These are phyloP conservation scores for Penaeus monodon DNA, from an alignment of 2,888 invertebrate species.

Conservation along the genomic window DNA sequence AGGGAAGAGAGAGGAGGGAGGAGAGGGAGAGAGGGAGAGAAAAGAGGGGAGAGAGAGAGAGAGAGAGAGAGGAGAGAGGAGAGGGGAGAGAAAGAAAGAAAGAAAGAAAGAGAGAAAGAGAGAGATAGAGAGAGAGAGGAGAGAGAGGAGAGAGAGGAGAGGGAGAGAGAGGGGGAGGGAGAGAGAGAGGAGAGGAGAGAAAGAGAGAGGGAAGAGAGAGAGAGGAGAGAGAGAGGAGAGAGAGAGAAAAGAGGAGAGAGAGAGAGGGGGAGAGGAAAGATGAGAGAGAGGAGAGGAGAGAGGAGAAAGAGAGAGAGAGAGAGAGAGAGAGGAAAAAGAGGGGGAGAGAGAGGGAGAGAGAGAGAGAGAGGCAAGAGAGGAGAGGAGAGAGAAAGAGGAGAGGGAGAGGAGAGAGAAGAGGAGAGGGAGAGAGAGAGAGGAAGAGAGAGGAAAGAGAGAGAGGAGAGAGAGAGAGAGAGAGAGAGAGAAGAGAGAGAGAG, in stretches of 20 bases:
- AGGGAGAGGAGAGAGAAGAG: neutral
- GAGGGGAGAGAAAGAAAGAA: neutral
- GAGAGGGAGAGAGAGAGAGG: neutral
- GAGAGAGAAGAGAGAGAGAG: neutral
- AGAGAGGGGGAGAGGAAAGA: neutral
- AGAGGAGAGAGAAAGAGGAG: neutral
- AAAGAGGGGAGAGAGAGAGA: neutral
- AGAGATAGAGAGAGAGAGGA: neutral
- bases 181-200: neutral
- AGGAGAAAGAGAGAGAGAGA: neutral
- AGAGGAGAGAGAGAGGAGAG: neutral
- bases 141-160: neutral
- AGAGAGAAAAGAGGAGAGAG: neutral
- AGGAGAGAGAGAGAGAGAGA: neutral
- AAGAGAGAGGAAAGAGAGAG: neutral
- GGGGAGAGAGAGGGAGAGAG: neutral
- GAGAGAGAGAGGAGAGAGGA: neutral
- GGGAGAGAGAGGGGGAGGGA: neutral
- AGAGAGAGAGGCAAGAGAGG: neutral
- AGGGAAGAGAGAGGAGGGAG: neutral
- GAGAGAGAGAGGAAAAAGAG: neutral
- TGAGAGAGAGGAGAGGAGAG: neutral
- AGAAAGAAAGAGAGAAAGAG: neutral
- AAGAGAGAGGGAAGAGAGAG: neutral
- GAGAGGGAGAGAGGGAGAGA: neutral